Percentiles rank a stretch among this genome's conserved stretches.
These are phyloP conservation scores for Drosophila navojoa DNA, from an alignment of 1,140 invertebrate genomes.

Conservation along the genomic window DNA sequence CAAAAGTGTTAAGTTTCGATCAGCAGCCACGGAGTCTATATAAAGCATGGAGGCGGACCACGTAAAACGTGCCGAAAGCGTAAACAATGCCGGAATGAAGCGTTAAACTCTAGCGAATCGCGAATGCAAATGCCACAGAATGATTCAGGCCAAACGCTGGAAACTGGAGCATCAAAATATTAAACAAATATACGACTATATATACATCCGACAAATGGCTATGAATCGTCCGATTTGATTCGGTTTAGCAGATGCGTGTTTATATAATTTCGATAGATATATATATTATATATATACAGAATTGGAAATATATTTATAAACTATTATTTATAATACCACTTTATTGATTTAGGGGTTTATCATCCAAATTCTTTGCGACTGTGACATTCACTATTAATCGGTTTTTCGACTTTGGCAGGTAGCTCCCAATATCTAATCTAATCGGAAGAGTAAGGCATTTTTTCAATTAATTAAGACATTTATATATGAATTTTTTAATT, in stretches of 20 bases:
- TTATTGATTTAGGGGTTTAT: no score
- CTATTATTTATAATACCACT: no score
- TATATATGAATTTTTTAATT: neutral
- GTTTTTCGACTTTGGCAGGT: neutral
- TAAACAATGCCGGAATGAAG: conserved; percentile 21
- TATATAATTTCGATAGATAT: no score
- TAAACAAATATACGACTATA: no score
- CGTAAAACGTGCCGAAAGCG: conserved; percentile 42
- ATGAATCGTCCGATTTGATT: no score
- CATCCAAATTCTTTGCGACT: no score
- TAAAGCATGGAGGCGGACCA: neutral
- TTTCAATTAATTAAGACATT: conserved; percentile 10
- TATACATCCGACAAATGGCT: no score
- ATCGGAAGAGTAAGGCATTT: conserved; percentile 4
- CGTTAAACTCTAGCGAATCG: conserved; percentile 12
- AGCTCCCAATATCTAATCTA: conserved; percentile 16
- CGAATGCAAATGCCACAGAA: conserved; percentile 7
- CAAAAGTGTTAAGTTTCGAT: conserved; percentile 12
- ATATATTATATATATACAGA: no score
- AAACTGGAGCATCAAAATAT: neutral
- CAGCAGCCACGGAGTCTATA: neutral
- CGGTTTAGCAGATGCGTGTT: no score
- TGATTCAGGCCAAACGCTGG: neutral
- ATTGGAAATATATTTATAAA: no score
- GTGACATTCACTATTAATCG: no score